Evolutionary conservation across 1,140 invertebrate genomes (phyloP), one percentile per base, ranked within the genome.

Genomic region (Drosophila busckii): DNA sequence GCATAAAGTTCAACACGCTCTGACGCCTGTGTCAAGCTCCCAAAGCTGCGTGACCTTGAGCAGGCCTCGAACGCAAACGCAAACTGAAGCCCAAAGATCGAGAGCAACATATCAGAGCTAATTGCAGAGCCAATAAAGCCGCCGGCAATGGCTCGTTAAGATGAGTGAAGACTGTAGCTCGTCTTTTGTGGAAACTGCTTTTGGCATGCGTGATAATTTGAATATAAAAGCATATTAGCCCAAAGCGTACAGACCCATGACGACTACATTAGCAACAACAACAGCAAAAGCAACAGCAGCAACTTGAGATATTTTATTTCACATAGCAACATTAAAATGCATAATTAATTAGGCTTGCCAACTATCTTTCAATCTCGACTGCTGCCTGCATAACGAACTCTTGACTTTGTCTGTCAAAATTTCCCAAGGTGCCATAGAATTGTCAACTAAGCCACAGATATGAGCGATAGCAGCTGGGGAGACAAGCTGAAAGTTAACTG

Each of bases 151-250:
- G 59, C 70, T 75, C 70, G 70, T 73, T 73, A 75, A 73, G 58
- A 69, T n/a, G n/a, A n/a, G n/a, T n/a, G n/a, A n/a, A n/a, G n/a
- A n/a, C n/a, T n/a, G n/a, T n/a, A n/a, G n/a, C 17, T 26, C n/a
- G 7, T 5, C 22, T 29, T 26, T 22, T 37, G 40, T 54, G 67
- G 66, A 44, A 60, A 70, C 68, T 71, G 49, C n/a, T n/a, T 61
- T 75, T 65, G 66, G 71, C 71, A 76, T 76, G 70, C 70, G 70
- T 76, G 70, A 62, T 76, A 76, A 76, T 76, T 76, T 76, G 66
- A 76, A 76, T 76, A 76, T 76, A 76, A 76, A 76, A 70, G 65
- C 70, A 76, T 66, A 76, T 76, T 76, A 58, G 22, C 28, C 46
- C 29, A 76, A 60, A 59, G 55, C 29, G 42, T 37, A 32, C 13